A percentile compares a stretch with the other conserved stretches of the same genome.
Conservation (phyloP, 2,888 invertebrate species). For the Stenoptilia bipunctidactyla region DNA sequence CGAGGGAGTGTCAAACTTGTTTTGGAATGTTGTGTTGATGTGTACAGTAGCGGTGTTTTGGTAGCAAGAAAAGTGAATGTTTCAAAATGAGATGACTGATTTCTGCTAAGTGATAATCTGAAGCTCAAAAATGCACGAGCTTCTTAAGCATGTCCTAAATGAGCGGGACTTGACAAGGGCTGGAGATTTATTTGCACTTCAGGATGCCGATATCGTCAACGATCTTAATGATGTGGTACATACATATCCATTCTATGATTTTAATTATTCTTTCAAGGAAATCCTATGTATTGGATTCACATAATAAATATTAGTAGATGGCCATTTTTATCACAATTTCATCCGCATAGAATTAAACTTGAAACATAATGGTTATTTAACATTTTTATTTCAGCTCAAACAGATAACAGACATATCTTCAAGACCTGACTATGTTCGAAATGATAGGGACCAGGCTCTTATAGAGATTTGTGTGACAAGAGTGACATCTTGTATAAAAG, state of each 20-base stretch:
- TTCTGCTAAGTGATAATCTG: conserved; percentile 7
- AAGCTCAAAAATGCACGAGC: conserved; percentile 82
- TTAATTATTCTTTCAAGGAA: no score
- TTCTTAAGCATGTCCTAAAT: conserved; percentile 90
- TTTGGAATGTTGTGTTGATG: conserved; percentile 23
- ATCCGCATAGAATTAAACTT: no score
- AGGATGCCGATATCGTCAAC: conserved; percentile 87
- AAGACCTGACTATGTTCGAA: conserved; percentile 84
- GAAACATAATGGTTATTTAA: no score
- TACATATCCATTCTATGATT: no score
- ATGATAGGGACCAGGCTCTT: conserved; percentile 93
- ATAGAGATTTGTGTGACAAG: conserved; percentile 95
- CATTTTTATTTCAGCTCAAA: conserved; percentile 75
- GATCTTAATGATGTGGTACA: conserved; percentile 88
- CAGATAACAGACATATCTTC: conserved; percentile 87
- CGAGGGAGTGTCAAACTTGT: neutral
- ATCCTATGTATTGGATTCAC: no score
- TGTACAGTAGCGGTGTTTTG: conserved; percentile 23
- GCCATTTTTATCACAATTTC: no score
- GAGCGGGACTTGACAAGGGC: conserved; percentile 91
- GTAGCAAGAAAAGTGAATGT: neutral
- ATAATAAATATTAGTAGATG: no score
- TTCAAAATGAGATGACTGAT: conserved; percentile 15
- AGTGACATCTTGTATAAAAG: conserved; percentile 90
- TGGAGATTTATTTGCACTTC: conserved; percentile 90